These are phyloP conservation scores for Metalampra italica DNA, from an alignment of 2,888 invertebrate species.

Conservation along the genomic window DNA sequence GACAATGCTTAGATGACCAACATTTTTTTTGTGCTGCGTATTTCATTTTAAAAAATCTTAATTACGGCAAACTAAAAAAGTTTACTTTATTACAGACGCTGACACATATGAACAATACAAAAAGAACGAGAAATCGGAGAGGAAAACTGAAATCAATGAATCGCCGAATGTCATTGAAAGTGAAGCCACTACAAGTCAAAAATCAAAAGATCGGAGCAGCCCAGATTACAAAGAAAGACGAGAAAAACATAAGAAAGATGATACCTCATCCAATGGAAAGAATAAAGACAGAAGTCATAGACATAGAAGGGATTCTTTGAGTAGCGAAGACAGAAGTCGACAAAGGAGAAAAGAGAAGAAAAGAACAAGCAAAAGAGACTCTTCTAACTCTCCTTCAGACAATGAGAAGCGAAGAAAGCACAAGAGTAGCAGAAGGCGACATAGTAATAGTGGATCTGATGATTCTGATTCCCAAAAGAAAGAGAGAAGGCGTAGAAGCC, in stretches of 20 bases:
- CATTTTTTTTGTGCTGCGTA: no score
- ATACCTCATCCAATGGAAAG: conserved; percentile 36
- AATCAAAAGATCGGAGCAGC: conserved; percentile 25
- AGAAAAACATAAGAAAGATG: conserved; percentile 11
- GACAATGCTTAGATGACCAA: no score
- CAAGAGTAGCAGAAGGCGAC: conserved; percentile 35
- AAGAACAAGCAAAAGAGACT: conserved; percentile 27
- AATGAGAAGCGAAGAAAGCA: conserved; percentile 33
- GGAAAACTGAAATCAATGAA: conserved; percentile 25
- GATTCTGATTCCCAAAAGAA: conserved; percentile 29
- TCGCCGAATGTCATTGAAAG: conserved; percentile 26
- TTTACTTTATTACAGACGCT: conserved; percentile 77
- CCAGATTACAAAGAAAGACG: conserved; percentile 18
- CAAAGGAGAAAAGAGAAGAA: conserved; percentile 32
- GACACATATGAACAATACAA: conserved; percentile 85
- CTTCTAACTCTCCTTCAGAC: conserved; percentile 4
- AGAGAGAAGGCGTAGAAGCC: conserved; percentile 50
- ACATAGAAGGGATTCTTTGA: conserved; percentile 15
- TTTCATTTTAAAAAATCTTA: no score
- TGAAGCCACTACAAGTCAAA: conserved; percentile 38
- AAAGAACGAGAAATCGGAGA: conserved; percentile 47
- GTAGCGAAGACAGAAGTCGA: conserved; percentile 27
- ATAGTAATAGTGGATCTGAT: conserved; percentile 39
- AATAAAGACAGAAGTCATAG: conserved; percentile 25
- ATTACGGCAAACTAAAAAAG: no score